These are phyloP conservation scores for Poecile atricapillus DNA, from an alignment of 2,113 vertebrate genomes.

Conservation along the genomic window DNA sequence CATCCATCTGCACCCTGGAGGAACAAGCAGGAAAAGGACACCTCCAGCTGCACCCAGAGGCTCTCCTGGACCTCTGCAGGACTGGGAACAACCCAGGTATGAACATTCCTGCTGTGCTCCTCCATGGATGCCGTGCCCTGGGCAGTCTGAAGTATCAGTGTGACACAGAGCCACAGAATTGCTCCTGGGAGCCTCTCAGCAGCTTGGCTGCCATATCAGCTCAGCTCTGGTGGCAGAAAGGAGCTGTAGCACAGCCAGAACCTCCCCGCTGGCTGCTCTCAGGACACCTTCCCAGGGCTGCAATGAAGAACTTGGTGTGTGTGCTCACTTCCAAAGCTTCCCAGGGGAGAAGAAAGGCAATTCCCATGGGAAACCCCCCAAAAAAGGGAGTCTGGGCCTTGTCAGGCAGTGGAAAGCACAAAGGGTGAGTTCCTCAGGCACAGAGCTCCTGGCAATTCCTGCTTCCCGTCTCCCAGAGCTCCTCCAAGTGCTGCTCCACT, in stretches of 20 bases:
- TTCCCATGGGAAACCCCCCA: background rate
- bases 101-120: background rate
- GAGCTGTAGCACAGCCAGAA: background rate
- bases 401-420: background rate
- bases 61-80: background rate
- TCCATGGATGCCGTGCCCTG: background rate
- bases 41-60: background rate
- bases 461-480: background rate
- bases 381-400: background rate
- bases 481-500: background rate
- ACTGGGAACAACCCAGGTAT: background rate
- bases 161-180: background rate
- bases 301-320: fast-evolving
- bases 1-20: background rate
- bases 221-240: background rate
- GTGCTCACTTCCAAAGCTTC: background rate
- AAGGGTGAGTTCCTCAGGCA: background rate
- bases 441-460: background rate
- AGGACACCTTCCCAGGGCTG: background rate
- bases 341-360: background rate
- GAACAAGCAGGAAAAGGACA: background rate
- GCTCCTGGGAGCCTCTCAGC: background rate
- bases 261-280: background rate
- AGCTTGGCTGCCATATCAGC: background rate
- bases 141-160: background rate